Percentiles rank a stretch among this genome's conserved stretches.
Evolutionary conservation across 1,140 invertebrate species (phyloP).

Genomic region (Batillaria attramentaria): DNA sequence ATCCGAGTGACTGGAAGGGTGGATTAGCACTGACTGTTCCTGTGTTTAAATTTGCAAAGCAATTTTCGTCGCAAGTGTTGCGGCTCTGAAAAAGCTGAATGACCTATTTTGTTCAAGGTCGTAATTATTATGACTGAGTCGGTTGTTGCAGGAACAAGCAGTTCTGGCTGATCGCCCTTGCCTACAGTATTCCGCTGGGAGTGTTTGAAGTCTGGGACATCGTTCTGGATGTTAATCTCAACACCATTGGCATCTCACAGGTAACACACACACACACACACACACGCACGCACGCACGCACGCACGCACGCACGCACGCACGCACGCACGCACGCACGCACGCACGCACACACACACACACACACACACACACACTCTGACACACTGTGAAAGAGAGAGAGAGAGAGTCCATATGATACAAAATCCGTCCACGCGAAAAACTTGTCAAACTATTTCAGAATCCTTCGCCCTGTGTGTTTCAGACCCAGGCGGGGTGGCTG

Average conservation of each 20-base stretch:
- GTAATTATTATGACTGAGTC: too few species aligned
- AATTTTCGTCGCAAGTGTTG: too few species aligned
- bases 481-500: slow-evolving; percentile 61
- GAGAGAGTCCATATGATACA: not conserved
- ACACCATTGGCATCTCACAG: slow-evolving; percentile 48
- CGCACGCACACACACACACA: not conserved
- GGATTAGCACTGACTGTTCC: too few species aligned
- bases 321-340: too few species aligned
- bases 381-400: slow-evolving; percentile 2
- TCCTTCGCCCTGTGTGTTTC: slow-evolving; percentile 36
- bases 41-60: too few species aligned
- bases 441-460: too few species aligned
- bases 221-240: slow-evolving; percentile 57
- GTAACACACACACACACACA: slow-evolving; percentile 36
- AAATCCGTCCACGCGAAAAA: too few species aligned
- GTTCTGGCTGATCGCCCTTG: slow-evolving; percentile 56
- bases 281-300: not conserved
- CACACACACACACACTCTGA: not conserved
- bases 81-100: too few species aligned
- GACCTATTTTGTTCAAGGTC: too few species aligned
- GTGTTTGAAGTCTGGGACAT: slow-evolving; percentile 58
- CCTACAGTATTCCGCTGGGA: slow-evolving; percentile 54
- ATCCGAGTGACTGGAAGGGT: too few species aligned
- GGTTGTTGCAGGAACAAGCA: slow-evolving; percentile 48
- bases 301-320: not conserved